phyloP scores from a whole-genome alignment of 2,113 vertebrate genomes.

The Plestiodon gilberti region DNA sequence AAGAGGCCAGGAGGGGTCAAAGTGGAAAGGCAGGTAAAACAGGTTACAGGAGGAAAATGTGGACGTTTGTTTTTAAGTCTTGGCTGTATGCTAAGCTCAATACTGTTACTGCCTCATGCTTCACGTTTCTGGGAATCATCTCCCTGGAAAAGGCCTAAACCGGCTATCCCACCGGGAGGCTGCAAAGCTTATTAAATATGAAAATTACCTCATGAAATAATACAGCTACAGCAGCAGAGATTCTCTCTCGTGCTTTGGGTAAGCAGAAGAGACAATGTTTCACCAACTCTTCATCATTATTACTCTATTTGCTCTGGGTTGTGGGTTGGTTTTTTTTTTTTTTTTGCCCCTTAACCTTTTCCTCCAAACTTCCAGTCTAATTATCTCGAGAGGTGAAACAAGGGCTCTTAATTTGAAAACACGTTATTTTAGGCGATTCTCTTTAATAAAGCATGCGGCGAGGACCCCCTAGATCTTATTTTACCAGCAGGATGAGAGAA shows the following conservation, averaged over 20 bases:
- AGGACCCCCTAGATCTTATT: conserved; percentile 54
- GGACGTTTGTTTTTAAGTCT: neutral
- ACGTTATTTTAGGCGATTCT: conserved; percentile 52
- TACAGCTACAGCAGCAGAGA: rapidly evolving
- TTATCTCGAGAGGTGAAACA: conserved; percentile 58
- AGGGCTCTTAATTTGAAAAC: conserved; percentile 59
- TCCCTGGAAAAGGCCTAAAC: neutral
- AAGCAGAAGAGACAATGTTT: neutral
- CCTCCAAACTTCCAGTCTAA: conserved; percentile 57
- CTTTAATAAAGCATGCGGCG: conserved; percentile 55
- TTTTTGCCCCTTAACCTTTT: conserved; percentile 46
- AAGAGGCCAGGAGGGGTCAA: neutral
- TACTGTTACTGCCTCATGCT: neutral
- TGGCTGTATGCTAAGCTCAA: neutral
- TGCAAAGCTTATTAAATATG: neutral
- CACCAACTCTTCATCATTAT: conserved; percentile 28
- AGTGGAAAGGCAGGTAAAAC: neutral
- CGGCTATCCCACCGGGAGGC: neutral
- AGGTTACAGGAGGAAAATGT: neutral
- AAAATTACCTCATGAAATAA: neutral
- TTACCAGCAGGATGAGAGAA: neutral
- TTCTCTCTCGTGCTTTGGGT: neutral
- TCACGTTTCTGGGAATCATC: neutral
- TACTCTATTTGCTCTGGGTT: neutral
- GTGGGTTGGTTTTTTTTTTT: neutral